Conservation (phyloP, 2,888 invertebrate species). For the Spialia ferax region DNA sequence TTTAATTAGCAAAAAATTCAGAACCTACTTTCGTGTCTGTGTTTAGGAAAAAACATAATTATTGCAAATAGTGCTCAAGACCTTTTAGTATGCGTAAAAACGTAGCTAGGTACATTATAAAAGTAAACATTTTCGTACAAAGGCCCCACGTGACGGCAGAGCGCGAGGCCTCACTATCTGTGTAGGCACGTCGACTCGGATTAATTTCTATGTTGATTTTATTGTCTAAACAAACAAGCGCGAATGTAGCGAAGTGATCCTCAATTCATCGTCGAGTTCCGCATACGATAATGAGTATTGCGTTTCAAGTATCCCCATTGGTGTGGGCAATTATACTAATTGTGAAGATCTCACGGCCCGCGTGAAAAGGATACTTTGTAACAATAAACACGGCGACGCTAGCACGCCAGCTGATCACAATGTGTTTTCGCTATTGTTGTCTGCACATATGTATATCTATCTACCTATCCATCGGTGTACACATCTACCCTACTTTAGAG, state of each 20-base stretch:
- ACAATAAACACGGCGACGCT: conserved; percentile 44
- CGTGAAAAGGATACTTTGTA: conserved; percentile 22
- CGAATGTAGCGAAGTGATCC: neutral
- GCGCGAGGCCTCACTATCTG: conserved; percentile 11
- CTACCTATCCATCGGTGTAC: too few species aligned
- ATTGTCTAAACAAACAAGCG: conserved; percentile 22
- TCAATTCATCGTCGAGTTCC: conserved; percentile 4
- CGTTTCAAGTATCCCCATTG: conserved; percentile 26
- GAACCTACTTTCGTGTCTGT: neutral
- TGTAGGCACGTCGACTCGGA: conserved; percentile 13
- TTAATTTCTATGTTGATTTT: conserved; percentile 22
- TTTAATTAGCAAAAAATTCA: neutral
- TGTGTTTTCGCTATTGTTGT: conserved; percentile 15
- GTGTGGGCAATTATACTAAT: conserved; percentile 45
- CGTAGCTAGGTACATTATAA: neutral
- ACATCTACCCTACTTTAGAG: conserved; percentile 5
- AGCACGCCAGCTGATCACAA: conserved; percentile 26
- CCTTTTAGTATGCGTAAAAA: neutral
- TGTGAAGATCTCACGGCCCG: conserved; percentile 45
- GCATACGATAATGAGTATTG: conserved; percentile 22
- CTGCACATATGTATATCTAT: too few species aligned
- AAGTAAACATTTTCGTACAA: conserved; percentile 14
- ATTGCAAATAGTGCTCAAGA: neutral
- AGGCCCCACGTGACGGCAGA: conserved; percentile 8
- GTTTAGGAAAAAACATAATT: too few species aligned